These are phyloP conservation scores for Eremobia ochroleuca DNA, from an alignment of 2,888 invertebrate species.

Conservation along the genomic window DNA sequence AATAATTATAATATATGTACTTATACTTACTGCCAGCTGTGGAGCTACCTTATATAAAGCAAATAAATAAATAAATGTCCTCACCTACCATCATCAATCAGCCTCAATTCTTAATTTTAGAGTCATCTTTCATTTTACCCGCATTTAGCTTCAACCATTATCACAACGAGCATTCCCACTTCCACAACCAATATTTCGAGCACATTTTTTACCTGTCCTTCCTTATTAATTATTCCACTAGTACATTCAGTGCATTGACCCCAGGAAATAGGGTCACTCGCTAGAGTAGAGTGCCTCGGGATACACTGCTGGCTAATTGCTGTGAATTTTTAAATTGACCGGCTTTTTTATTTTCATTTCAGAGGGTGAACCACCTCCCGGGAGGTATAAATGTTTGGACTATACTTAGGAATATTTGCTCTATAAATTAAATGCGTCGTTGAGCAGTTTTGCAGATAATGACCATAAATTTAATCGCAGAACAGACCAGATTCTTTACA, in stretches of 20 bases:
- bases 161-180: not conserved
- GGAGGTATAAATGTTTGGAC: not conserved
- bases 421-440: not conserved
- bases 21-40: no score
- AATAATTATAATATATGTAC: no score
- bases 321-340: slow-evolving; percentile 49
- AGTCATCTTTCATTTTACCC: not conserved
- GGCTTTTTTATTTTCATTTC: slow-evolving; percentile 43
- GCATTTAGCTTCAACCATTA: not conserved
- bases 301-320: slow-evolving; percentile 46
- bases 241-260: slow-evolving; percentile 64
- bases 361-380: not conserved
- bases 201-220: slow-evolving; percentile 29
- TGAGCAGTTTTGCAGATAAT: not conserved
- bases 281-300: slow-evolving; percentile 27
- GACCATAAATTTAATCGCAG: not conserved
- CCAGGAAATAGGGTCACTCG: slow-evolving; percentile 64
- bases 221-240: slow-evolving; percentile 36
- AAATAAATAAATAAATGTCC: not conserved
- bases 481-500: not conserved
- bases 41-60: not conserved
- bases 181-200: not conserved
- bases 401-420: not conserved
- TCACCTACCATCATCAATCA: slow-evolving; percentile 1
- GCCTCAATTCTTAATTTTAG: not conserved